A percentile compares a stretch with the other conserved stretches of the same genome.
These are phyloP conservation scores for Corythaixoides concolor DNA, from an alignment of 2,113 vertebrate genomes.

Conservation along the genomic window DNA sequence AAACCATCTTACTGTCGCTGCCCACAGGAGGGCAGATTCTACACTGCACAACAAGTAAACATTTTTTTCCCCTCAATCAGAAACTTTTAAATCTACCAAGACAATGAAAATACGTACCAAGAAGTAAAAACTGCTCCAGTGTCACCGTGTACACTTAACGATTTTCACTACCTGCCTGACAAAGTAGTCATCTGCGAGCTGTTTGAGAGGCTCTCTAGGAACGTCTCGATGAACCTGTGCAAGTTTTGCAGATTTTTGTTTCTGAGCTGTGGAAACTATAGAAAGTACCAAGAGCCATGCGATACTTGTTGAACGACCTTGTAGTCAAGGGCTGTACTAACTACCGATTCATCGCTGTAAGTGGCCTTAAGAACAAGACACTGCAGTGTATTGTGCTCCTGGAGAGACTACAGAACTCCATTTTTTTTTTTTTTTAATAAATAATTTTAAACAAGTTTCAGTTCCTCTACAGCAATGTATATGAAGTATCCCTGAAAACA, in stretches of 20 bases:
- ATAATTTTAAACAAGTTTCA: background rate
- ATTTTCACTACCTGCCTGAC: background rate
- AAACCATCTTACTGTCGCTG: background rate
- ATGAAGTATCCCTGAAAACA: background rate
- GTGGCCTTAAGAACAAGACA: background rate
- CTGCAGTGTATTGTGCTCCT: background rate
- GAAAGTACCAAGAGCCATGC: background rate
- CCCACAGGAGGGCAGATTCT: background rate
- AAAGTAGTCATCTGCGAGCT: background rate
- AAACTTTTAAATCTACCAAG: background rate
- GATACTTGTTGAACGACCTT: background rate
- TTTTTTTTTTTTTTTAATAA: too few relatives aligned
- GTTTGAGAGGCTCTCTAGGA: background rate
- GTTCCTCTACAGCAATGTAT: background rate
- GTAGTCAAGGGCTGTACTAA: background rate
- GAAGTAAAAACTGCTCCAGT: background rate
- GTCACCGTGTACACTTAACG: background rate
- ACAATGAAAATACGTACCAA: background rate
- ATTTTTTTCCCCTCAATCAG: background rate
- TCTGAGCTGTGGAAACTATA: background rate
- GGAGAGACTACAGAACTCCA: background rate
- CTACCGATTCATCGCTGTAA: background rate
- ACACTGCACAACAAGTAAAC: background rate
- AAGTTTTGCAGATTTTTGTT: background rate
- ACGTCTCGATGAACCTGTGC: fast-evolving